phyloP scores from a whole-genome alignment of 2,113 vertebrate species.

The Lophochroa leadbeateri region DNA sequence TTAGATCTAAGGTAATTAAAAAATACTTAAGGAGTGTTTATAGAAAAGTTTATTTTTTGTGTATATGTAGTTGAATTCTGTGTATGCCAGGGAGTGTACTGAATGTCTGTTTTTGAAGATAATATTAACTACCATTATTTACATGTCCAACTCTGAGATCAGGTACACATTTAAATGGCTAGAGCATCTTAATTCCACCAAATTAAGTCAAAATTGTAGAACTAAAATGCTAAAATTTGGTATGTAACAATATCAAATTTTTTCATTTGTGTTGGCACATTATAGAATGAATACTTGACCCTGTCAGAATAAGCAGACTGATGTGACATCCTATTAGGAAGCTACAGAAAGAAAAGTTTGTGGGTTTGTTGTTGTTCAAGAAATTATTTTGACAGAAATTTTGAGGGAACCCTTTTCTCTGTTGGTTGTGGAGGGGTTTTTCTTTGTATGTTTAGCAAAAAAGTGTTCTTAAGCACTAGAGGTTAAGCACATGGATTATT shows the following conservation, averaged over 20 bases:
- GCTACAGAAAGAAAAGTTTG: not conserved
- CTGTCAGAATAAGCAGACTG: not conserved
- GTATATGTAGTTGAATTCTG: not conserved
- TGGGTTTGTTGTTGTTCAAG: not conserved
- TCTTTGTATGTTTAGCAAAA: not conserved
- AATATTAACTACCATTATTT: not conserved
- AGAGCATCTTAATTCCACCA: not conserved
- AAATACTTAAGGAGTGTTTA: not conserved
- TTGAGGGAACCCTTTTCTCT: not conserved
- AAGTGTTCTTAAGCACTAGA: not conserved
- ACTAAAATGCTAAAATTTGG: not conserved
- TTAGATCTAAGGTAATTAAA: constrained; percentile 9
- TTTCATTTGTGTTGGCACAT: not conserved
- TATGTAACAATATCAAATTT: not conserved
- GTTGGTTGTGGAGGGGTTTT: accelerated
- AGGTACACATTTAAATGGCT: not conserved
- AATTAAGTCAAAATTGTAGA: not conserved
- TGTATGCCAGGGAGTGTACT: not conserved
- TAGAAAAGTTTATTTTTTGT: not conserved
- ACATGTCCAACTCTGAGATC: not conserved
- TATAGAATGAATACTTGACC: not conserved
- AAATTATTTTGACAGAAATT: not conserved
- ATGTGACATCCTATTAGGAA: not conserved
- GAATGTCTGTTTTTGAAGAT: not conserved
- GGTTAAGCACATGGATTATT: not conserved